These are phyloP conservation scores for Herpetotheres cachinnans DNA, from an alignment of 2,113 vertebrate species.

Conservation along the genomic window DNA sequence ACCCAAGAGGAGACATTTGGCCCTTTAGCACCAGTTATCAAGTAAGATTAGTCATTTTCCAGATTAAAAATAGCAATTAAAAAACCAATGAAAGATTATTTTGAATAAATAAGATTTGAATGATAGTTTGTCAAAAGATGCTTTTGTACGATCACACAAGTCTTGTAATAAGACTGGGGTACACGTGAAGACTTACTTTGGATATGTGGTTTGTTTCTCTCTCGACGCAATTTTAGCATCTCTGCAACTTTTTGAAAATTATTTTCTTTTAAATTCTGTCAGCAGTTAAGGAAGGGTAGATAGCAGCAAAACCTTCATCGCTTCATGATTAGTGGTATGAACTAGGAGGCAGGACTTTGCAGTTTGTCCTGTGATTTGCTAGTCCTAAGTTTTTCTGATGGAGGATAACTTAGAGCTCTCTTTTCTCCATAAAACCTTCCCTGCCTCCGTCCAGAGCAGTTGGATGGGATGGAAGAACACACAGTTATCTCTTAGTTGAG, in stretches of 20 bases:
- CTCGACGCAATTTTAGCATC: neutral
- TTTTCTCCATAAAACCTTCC: neutral
- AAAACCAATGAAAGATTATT: neutral
- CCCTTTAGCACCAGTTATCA: constrained; percentile 90
- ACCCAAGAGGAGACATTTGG: constrained; percentile 90
- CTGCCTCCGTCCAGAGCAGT: neutral
- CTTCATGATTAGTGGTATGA: neutral
- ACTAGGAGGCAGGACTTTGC: neutral
- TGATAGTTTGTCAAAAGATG: neutral
- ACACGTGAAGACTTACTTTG: neutral
- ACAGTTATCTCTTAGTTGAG: neutral
- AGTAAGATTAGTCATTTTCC: constrained; percentile 66
- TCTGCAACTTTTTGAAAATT: neutral
- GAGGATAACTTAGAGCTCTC: neutral
- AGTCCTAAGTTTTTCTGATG: neutral
- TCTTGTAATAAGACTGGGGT: neutral
- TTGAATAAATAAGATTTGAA: neutral
- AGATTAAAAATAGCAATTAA: neutral
- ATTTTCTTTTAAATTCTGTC: neutral
- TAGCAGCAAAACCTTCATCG: neutral
- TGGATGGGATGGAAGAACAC: neutral
- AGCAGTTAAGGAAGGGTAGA: neutral
- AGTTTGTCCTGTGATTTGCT: neutral
- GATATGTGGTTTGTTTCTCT: neutral
- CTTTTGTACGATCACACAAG: neutral